Evolutionary conservation across 2,888 invertebrate species (phyloP).

Genomic region (Galerucella calmariensis): DNA sequence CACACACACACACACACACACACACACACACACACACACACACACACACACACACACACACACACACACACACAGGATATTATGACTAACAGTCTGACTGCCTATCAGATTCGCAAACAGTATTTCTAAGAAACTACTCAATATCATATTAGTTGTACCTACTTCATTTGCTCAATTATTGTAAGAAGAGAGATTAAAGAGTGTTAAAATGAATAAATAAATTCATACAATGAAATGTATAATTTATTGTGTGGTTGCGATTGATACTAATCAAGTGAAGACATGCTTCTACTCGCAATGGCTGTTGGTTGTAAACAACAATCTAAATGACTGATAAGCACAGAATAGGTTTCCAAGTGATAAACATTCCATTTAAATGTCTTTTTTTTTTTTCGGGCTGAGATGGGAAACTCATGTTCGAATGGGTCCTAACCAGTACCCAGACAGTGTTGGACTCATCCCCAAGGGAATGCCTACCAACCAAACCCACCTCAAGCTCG

Average conservation of each 20-base stretch:
- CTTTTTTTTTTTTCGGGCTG: too few relatives aligned
- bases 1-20: constrained; percentile 27
- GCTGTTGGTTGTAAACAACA: too few relatives aligned
- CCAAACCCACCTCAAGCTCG: too few relatives aligned
- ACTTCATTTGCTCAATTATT: constrained; percentile 5
- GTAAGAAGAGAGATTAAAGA: not conserved
- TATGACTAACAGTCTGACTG: constrained; percentile 34
- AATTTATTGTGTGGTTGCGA: not conserved
- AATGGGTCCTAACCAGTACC: too few relatives aligned
- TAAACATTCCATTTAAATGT: too few relatives aligned
- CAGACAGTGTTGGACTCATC: too few relatives aligned
- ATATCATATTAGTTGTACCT: constrained; percentile 26
- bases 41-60: constrained; percentile 29
- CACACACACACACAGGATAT: constrained; percentile 29
- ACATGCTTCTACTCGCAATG: too few relatives aligned
- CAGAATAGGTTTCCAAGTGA: too few relatives aligned
- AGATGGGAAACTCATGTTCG: too few relatives aligned
- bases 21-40: constrained; percentile 28
- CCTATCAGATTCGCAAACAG: constrained; percentile 28
- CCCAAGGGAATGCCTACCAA: too few relatives aligned
- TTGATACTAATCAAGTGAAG: too few relatives aligned
- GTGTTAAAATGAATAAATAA: not conserved
- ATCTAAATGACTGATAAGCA: too few relatives aligned
- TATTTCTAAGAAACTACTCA: constrained; percentile 30
- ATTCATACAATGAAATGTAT: not conserved